These are phyloP conservation scores for Dunckerocampus dactyliophorus DNA, from an alignment of 2,113 vertebrate genomes.

Conservation along the genomic window DNA sequence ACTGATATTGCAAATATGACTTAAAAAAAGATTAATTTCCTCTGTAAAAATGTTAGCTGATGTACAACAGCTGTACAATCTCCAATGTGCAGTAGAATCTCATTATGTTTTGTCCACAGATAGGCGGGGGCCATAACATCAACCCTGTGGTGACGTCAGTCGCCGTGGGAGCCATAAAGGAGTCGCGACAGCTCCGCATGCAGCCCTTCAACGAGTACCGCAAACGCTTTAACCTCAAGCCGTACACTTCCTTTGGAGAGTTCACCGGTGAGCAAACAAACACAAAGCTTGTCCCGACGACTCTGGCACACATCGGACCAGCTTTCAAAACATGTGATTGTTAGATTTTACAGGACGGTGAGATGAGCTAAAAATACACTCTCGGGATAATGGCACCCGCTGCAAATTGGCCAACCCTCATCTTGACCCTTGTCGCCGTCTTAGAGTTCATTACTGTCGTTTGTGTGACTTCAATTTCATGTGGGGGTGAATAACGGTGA, in stretches of 20 bases:
- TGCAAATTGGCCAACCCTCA: not conserved
- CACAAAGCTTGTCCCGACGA: not conserved
- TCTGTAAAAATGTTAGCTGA: too few relatives aligned
- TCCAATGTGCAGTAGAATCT: too few relatives aligned
- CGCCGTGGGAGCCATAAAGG: constrained; percentile 46
- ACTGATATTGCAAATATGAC: not conserved
- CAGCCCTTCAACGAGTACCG: constrained; percentile 67
- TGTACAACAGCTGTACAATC: too few relatives aligned
- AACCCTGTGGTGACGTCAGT: constrained; percentile 39
- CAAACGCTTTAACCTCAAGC: constrained; percentile 60
- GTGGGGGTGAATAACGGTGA: not conserved
- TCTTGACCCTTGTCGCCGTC: not conserved
- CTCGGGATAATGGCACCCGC: constrained; percentile 1
- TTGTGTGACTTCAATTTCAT: not conserved
- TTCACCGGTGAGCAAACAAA: constrained; percentile 49
- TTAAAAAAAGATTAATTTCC: too few relatives aligned
- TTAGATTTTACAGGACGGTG: constrained; percentile 6
- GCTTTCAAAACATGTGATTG: not conserved
- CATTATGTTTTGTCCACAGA: constrained; percentile 21
- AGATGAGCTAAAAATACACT: constrained; percentile 10
- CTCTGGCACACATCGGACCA: not conserved
- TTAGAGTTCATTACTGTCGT: not conserved
- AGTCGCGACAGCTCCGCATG: constrained; percentile 56
- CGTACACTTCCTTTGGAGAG: constrained; percentile 55
- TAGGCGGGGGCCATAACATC: constrained; percentile 60